Evolutionary conservation across 1,140 invertebrate genomes (phyloP), one percentile per base, ranked within the genome.

Genomic region (Episyrphus balteatus): DNA sequence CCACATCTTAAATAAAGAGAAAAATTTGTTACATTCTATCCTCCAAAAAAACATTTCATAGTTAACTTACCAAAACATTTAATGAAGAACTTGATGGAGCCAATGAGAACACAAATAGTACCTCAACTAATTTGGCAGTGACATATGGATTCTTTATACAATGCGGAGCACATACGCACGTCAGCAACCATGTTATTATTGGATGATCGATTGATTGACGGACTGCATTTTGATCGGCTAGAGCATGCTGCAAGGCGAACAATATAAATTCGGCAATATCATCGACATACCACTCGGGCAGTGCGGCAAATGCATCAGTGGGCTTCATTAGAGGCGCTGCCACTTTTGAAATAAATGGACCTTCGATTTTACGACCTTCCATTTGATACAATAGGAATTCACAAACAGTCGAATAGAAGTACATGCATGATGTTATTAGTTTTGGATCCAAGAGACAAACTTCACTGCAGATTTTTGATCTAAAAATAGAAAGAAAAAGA

Each of bases 211-310:
- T 80, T 53, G 82, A 79, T 51, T 84, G 83, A 3, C 81, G 76
- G 9, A 93, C 77, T 19, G 87, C 77, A 51, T 76, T 73, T 6
- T 86, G 83, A 49, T 81, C 79, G 61, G 82, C 89, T 74, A 88
- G 92, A 63, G 51, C 76, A 72, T 59, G 93, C 87, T 94, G 91
- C 56, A 95, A 76, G 7, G 84, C 80, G 62, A 96, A 95, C 12
- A 94, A 79, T 54, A 96, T 76, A 70, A 94, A 94, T 67, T 97
- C 92, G 14, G 92, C 91, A 48, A 97, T 86, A 68, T 98, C 93
- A 67, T 97, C 93, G 40, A 96, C 81, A 66, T 94, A 96, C 86
- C 91, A 96, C 70, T 98, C 93, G 14, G 94, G 94, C 55, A 93
- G 73, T 54, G 88, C 87, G 42, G 84, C 81, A 74, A 96, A 97